These are phyloP conservation scores for Macrobrachium rosenbergii DNA, from an alignment of 1,140 invertebrate species.

Conservation along the genomic window DNA sequence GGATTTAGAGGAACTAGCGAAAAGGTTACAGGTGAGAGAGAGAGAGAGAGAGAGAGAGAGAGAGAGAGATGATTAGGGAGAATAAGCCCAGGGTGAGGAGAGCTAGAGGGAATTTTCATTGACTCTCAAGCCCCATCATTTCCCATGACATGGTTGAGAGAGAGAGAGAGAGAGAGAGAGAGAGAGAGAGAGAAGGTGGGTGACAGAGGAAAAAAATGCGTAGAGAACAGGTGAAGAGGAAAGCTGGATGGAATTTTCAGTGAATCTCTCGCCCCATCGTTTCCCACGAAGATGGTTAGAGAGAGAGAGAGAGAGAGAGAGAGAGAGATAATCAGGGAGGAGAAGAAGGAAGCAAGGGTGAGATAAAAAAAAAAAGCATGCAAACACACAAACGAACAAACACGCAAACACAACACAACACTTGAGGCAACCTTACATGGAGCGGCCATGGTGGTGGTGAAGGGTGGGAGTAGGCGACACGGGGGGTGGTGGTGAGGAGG, in stretches of 20 bases:
- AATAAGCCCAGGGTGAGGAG: no score
- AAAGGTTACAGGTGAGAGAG: no score
- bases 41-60: no score
- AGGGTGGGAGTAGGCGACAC: constrained; percentile 56
- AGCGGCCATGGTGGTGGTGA: constrained; percentile 59
- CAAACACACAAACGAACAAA: constrained; percentile 10
- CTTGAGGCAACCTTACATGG: constrained; percentile 57
- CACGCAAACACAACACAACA: constrained; percentile 48
- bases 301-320: background rate
- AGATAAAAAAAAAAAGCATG: background rate
- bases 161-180: background rate
- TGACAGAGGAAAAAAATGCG: background rate
- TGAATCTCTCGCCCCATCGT: no score
- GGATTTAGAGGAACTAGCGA: no score
- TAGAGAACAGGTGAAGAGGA: background rate
- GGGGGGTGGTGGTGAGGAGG: constrained; percentile 52
- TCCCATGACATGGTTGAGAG: no score
- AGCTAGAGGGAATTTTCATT: no score
- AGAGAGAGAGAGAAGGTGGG: background rate
- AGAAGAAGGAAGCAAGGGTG: background rate
- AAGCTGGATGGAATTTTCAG: no score
- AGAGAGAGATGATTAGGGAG: no score
- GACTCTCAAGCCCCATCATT: no score
- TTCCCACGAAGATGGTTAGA: no score
- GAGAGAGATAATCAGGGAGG: no score